Evolutionary conservation across 92 coral and sea anemone genomes (phyloP).

Genomic region (Zoanthus sociatus): DNA sequence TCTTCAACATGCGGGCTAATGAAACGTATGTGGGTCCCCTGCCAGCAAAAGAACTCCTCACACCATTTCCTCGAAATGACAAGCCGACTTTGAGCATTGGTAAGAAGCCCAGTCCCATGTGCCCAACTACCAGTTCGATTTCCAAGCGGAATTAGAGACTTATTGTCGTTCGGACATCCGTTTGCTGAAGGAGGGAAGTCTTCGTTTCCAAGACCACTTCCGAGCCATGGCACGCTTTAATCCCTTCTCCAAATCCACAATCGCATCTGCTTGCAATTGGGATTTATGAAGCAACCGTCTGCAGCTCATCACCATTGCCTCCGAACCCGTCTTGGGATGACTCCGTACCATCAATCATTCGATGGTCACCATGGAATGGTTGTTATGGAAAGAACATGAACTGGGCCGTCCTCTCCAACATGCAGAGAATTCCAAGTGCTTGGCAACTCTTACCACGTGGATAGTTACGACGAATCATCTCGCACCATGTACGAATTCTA

Average conservation of each 20-base stretch:
- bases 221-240: background rate
- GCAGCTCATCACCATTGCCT: background rate
- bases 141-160: background rate
- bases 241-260: background rate
- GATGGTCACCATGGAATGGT: background rate
- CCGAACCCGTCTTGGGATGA: background rate
- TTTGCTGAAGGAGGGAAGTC: background rate
- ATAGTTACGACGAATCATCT: background rate
- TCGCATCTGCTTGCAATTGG: background rate
- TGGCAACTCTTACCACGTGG: background rate
- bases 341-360: background rate
- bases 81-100: background rate
- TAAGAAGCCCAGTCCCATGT: background rate
- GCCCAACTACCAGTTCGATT: background rate
- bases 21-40: conserved; percentile 32
- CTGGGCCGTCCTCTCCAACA: background rate
- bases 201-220: background rate
- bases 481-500: conserved; percentile 5
- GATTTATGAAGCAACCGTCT: background rate
- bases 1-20: conserved; percentile 39
- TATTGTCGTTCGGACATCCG: conserved; percentile 10
- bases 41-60: conserved; percentile 13
- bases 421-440: background rate
- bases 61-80: background rate
- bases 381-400: background rate